Evolutionary conservation across 2,888 invertebrate species (phyloP), one percentile per base, ranked within the genome.

Genomic region (Troilus luridus): DNA sequence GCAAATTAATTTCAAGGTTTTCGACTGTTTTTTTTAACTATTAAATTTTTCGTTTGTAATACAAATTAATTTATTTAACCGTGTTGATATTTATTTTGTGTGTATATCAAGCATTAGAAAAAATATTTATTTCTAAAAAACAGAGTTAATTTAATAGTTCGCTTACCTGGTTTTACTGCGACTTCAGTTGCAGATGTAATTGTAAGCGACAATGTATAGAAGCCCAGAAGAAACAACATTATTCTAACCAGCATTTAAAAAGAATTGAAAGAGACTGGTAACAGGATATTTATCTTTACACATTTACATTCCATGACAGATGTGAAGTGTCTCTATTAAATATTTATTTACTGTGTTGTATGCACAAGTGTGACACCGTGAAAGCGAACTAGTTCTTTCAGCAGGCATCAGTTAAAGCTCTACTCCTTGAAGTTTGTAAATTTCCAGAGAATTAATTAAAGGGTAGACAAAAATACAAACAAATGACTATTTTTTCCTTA

Each of bases 161-260:
- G 19, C 72, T 9, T 77, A 77, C 72, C 8, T 77, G 72, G 72
- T 77, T 77, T 17, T 8, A 41, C 41, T 77, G 72, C 72, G 72
- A 24, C 72, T 77, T 77, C 72, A 14, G 72, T 24, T 5, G 72
- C 27, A 41, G 72, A 77, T 14, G 24, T 77, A 77, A 77, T 9
- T 17, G 72, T 77, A 8, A 77, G 72, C 9, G 41, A 2, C 72
- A 14, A 41, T 41, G 72, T 77, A 77, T 12, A 27, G 12, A 67
- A 67, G 41, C 17, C 72, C 72, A 77, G 72, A 77, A 77, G 72
- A 77, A 77, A 77, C 72, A 77, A 41, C 72, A 77, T 77, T 41
- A 77, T 77, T 41, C 72, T 77, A 41, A 17, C 27, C 41, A 9
- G 17, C 72, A 77, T 77, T 77, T 77, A 77, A 77, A 77, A 27